Base-by-base conservation (phyloP, 2,113 vertebrate genomes). In the Axis porcinus region DNA sequence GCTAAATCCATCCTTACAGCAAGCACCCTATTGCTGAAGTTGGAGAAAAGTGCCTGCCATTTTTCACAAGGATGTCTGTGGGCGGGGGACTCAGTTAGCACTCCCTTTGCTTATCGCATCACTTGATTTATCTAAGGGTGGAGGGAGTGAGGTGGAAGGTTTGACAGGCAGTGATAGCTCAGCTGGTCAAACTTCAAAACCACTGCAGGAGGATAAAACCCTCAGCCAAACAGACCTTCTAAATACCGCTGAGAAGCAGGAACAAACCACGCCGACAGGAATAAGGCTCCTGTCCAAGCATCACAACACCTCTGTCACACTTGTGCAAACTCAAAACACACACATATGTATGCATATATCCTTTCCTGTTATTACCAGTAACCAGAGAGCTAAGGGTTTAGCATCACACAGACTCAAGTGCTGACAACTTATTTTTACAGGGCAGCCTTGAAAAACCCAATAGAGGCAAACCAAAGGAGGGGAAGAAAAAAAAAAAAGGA, bases 401-500 rank as follows among this genome's bases (percentile, higher is more conserved):
- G 86, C 94, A 67, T 97, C 83, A 45, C 85, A 86, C 85, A 95
- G 27, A 94, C 93, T 91, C 70, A 60, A 45, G 89, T 95, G 95
- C 86, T 93, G 97, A 98, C 95, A 97, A 94, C 96, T 97, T 97
- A 95, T 97, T 98, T 98, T 97, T 94, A 94, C 55, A 98, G 62
- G 55, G 82, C 11, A 94, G 93, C 70, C 91, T 97, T 97, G 89
- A 97, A 28, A 96, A 96, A 95, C 83, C 82, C 47, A 60, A 54
- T 17, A 52, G 84, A 96, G 64, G 87, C 84, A 83, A 94, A 87
- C 67, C 28, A 93, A 89, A 91, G n/a, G 47, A 25, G 52, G 52
- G 79, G 83, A 1, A 23, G 83, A 23, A 27, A 78, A 23, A 27
- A 78, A 45, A 21, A 45, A 33, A 91, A 91, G 33, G 57, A 86